These are phyloP conservation scores for Trachelus stipa DNA, from an alignment of 2,888 invertebrate species.

Conservation along the genomic window DNA sequence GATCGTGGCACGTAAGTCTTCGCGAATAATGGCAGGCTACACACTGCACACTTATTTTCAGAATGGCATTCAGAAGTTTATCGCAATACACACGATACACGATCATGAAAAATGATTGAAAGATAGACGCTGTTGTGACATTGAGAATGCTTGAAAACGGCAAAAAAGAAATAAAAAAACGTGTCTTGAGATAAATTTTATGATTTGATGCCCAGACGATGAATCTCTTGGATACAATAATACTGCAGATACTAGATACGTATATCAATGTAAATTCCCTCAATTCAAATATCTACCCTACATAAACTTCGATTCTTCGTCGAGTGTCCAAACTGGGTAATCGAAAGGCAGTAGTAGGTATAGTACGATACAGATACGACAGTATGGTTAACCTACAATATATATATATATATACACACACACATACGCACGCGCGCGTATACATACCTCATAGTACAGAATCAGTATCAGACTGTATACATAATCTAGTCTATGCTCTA, in stretches of 20 bases:
- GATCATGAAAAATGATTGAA: neutral
- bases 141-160: neutral
- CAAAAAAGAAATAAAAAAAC: neutral
- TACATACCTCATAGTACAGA: neutral
- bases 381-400: neutral
- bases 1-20: neutral
- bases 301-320: neutral
- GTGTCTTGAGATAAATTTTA: neutral
- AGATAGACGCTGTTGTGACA: neutral
- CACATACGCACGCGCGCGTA: neutral
- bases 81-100: neutral
- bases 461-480: neutral
- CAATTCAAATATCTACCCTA: neutral
- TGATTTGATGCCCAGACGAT: neutral
- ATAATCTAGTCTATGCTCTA: neutral
- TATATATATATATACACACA: neutral
- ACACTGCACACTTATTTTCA: neutral
- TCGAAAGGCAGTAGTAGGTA: neutral
- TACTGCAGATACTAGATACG: neutral
- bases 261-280: neutral
- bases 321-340: neutral
- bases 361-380: neutral
- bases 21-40: neutral
- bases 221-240: neutral
- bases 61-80: neutral